Evolutionary conservation across 2,797 vertebrate genomes (phyloP).

Genomic region (Phylloscopus collybita): DNA sequence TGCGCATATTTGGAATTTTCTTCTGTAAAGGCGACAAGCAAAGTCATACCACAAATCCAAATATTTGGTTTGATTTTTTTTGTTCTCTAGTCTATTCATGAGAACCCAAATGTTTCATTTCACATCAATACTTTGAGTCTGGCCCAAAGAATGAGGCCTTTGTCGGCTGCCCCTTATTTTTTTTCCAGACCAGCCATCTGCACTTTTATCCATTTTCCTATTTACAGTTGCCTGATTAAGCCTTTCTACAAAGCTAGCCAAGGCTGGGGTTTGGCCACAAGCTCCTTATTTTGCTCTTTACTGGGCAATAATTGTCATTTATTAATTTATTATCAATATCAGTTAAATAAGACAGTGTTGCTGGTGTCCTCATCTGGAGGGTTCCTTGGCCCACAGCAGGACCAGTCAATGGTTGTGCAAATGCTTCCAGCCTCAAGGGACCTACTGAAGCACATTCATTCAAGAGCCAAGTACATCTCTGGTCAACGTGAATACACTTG

Average conservation of each 20-base stretch:
- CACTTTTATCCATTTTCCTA: neutral
- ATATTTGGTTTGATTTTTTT: neutral
- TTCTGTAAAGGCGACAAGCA: neutral
- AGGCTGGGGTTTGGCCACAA: fast-evolving
- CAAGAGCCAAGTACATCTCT: neutral
- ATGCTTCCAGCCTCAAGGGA: neutral
- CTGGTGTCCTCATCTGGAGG: neutral
- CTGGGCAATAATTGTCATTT: neutral
- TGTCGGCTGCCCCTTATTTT: neutral
- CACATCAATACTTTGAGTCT: neutral
- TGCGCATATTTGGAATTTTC: neutral
- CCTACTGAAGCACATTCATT: neutral
- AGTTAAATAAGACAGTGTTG: neutral
- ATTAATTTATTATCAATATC: neutral
- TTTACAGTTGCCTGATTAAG: neutral
- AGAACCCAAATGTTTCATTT: neutral
- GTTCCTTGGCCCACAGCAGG: neutral
- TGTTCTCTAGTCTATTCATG: neutral
- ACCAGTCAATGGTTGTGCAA: fast-evolving
- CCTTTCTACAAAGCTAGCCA: neutral
- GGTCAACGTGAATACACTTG: neutral
- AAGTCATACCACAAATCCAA: neutral
- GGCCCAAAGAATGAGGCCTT: neutral
- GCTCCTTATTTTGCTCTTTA: neutral
- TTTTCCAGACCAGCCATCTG: neutral